Conservation (phyloP, 1,140 invertebrate genomes). For the Pollicipes pollicipes region DNA sequence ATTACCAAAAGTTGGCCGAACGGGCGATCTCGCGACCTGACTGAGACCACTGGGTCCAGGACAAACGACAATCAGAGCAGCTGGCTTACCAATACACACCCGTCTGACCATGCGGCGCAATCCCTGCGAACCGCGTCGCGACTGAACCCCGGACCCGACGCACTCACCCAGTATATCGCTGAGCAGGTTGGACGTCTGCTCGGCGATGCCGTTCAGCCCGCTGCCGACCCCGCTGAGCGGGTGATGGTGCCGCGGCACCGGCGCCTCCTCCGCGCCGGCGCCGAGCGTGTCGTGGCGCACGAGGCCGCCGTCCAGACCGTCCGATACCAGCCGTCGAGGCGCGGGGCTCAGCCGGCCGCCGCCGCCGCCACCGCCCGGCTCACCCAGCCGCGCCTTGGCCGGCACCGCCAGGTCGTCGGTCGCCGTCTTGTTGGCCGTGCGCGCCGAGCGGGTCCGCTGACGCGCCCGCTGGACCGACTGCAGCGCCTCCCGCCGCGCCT, state of each 20-base stretch:
- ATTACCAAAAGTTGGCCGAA: no score
- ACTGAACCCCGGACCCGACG: no score
- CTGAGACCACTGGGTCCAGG: no score
- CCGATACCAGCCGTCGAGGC: background rate
- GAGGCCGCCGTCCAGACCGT: background rate
- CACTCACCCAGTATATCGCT: constrained; percentile 65
- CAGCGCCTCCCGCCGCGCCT: constrained; percentile 15
- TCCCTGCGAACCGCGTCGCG: no score
- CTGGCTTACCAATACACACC: no score
- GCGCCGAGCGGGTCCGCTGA: background rate
- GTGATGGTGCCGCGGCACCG: no score
- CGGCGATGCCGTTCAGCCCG: constrained; percentile 72
- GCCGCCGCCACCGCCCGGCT: constrained; percentile 39
- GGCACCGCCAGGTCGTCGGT: constrained; percentile 71
- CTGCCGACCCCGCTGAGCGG: constrained; percentile 66
- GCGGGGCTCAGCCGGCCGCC: background rate
- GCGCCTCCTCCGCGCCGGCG: background rate
- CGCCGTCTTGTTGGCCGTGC: constrained; percentile 57
- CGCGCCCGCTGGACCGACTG: background rate
- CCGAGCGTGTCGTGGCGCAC: background rate
- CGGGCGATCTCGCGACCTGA: no score
- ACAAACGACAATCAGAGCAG: no score
- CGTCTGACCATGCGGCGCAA: no score
- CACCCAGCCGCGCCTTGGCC: constrained; percentile 63
- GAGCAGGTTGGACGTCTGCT: constrained; percentile 76